Base-by-base conservation (phyloP, 2,113 vertebrate genomes). In the Meriones unguiculatus region DNA sequence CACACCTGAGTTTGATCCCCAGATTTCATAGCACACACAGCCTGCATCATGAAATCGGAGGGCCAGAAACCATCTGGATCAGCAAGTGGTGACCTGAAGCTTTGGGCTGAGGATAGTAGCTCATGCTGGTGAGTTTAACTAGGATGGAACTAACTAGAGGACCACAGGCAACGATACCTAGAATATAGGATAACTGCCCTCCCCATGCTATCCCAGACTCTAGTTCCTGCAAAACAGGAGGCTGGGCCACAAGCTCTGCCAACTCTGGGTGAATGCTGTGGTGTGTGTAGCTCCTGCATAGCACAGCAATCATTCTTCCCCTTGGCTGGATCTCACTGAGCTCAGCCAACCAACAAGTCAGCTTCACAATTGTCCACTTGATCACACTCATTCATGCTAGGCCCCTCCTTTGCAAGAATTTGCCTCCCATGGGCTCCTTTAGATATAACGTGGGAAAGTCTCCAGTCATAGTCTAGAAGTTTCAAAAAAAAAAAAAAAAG, bases 231-330 rank as follows among this genome's bases (percentile, higher is more conserved):
- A 0, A 25, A 9, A 30, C 41, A 28, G 8, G 22, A 46, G n/a
- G 32, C 41, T 30, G 12, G 18, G 6, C 38, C 50, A 12, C 0
- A 2, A 20, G 25, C 20, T 32, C 67, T 5, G 22, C 46, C 22
- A 82, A 54, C 52, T 22, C 1, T 7, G 9, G 0, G 9, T 4
- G 50, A 13, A 2, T 8, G 15, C 2, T 14, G 25, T 15, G 54
- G 24, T 10, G 35, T 32, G 25, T 46, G n/a, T 84, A 24, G 35
- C 54, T 41, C 70, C 82, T 46, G 52, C 50, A 54, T 2, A 17
- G 38, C 17, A 2, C 50, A 12, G 67, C 9, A 13, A n/a, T 10
- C 0, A 13, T 38, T 46, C 65, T 24, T 13, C n/a, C 25, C 28
- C 41, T 38, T 73, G 59, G 46, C 28, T 2, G 24, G 73, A 84